Base-by-base conservation (phyloP, 2,113 vertebrate genomes). In the Choloepus hoffmanni region DNA sequence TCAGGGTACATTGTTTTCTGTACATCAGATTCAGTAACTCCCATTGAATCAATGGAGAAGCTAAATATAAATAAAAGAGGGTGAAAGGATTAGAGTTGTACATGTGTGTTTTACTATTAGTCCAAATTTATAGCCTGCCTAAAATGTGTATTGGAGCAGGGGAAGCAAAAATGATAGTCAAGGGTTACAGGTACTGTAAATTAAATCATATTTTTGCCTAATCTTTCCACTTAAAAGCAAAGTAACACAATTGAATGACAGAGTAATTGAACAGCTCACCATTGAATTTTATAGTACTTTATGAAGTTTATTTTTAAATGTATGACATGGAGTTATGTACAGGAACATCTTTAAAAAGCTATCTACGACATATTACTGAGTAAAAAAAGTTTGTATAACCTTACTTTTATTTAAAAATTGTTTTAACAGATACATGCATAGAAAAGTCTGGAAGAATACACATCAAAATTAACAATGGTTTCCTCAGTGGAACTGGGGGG, bases 31-130 rank as follows among this genome's bases (percentile, higher is more conserved):
- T 97, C 91, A 36, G 96, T 89, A 33, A 97, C 96, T 70, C 65
- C 50, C 79, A 92, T 4, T 5, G 98, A 96, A 67, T 95, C 92
- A 53, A 24, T 3, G 11, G 96, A 95, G 86, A 94, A 19, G 67
- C 98, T 99, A 94, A 88, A 97, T 10, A 48, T 21, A 97, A 95
- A 96, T 89, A 82, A 82, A 97, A 91, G 2, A 95, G 3, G 28
- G 15, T n/a, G 26, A 79, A 90, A 23, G 12, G 76, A 91, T 94
- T 96, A 95, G 68, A 85, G 23, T 7, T 96, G 9, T 45, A 28
- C 55, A 23, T 62, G 12, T 65, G 7, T 77, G 48, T 78, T 81
- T 79, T 55, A 68, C 33, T 65, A 33, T 72, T 81, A 68, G n/a
- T 86, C 24, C 82, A 92, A 86, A 83, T 77, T 81, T 82, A 87